A percentile compares a stretch with the other conserved stretches of the same genome.
Conservation (phyloP, 2,888 invertebrate genomes). For the Elysia crispata region DNA sequence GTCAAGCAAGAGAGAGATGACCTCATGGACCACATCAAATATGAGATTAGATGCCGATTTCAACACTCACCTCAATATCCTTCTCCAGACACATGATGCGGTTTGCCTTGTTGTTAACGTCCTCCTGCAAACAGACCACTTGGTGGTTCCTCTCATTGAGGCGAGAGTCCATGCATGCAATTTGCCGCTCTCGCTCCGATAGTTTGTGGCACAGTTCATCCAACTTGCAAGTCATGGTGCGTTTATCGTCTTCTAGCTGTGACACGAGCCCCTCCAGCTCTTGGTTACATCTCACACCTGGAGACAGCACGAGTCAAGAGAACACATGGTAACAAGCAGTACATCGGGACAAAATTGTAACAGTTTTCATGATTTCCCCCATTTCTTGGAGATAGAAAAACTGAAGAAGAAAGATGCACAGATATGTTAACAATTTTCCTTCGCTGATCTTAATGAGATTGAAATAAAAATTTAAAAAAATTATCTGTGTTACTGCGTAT, state of each 20-base stretch:
- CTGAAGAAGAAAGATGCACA: too few relatives aligned
- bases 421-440: too few relatives aligned
- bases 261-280: constrained; percentile 63
- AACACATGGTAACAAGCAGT: too few relatives aligned
- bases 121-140: constrained; percentile 70
- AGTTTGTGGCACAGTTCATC: constrained; percentile 60
- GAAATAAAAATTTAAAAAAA: too few relatives aligned
- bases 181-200: constrained; percentile 62
- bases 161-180: constrained; percentile 62
- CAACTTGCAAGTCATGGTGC: constrained; percentile 56
- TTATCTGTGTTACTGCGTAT: too few relatives aligned
- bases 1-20: constrained; percentile 70
- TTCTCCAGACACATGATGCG: constrained; percentile 63
- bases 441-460: too few relatives aligned
- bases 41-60: too few relatives aligned
- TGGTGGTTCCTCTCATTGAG: constrained; percentile 69
- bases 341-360: too few relatives aligned
- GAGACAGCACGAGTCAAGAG: too few relatives aligned
- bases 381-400: too few relatives aligned
- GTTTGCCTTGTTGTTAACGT: constrained; percentile 62
- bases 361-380: too few relatives aligned
- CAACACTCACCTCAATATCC: constrained; percentile 58
- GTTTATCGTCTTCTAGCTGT: constrained; percentile 63
- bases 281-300: constrained; percentile 63
- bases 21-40: constrained; percentile 62